These are phyloP conservation scores for Tenthredo mesomela DNA, from an alignment of 2,888 invertebrate genomes.

Conservation along the genomic window DNA sequence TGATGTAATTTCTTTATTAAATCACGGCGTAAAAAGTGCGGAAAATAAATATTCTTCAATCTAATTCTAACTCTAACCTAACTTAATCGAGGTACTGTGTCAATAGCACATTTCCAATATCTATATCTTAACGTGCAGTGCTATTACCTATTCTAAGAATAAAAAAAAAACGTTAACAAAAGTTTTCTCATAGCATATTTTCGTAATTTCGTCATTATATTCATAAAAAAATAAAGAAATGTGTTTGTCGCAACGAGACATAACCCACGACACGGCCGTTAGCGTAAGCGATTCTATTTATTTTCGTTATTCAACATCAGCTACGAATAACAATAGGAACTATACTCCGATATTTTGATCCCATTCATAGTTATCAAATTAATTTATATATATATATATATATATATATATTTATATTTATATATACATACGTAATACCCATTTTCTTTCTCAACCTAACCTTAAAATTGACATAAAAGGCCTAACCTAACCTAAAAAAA, in stretches of 20 bases:
- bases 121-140: neutral
- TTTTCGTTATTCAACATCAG: slow-evolving; percentile 10
- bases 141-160: neutral
- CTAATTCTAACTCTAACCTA: neutral
- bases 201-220: neutral
- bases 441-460: neutral
- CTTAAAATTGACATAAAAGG: slow-evolving; percentile 57
- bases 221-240: neutral
- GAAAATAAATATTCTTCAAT: too few relatives aligned
- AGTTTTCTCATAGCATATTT: too few relatives aligned
- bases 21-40: neutral
- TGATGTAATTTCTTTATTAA: neutral
- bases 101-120: neutral
- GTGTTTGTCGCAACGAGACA: neutral
- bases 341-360: slow-evolving; percentile 32
- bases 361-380: neutral
- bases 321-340: slow-evolving; percentile 43
- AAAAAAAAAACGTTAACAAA: too few relatives aligned
- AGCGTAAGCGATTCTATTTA: slow-evolving; percentile 31
- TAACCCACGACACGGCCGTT: neutral
- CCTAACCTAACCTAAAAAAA: slow-evolving; percentile 69
- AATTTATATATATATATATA: neutral
- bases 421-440: neutral
- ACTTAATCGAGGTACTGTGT: neutral
- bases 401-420: neutral